Percentiles rank a stretch among this genome's conserved stretches.
Conservation (phyloP, 2,113 vertebrate species). For the Bos taurus region DNA sequence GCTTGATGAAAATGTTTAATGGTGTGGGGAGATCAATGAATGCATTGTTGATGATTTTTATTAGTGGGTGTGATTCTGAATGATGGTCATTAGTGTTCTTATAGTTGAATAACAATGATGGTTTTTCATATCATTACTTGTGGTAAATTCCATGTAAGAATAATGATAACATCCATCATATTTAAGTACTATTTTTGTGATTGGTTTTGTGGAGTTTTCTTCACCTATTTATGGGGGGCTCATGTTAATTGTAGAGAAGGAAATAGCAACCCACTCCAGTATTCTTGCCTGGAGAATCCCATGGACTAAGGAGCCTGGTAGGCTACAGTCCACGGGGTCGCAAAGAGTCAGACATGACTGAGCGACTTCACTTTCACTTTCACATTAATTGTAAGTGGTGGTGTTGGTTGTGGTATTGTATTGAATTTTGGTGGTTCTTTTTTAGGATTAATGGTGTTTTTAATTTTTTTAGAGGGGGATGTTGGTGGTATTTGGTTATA, state of each 20-base stretch:
- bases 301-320: no score
- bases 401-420: not conserved
- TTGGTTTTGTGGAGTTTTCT: not conserved
- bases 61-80: not conserved
- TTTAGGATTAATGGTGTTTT: not conserved
- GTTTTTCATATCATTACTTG: not conserved
- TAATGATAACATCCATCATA: not conserved
- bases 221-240: not conserved
- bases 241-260: not conserved
- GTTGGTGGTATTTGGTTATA: not conserved
- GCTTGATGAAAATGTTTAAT: not conserved
- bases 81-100: not conserved
- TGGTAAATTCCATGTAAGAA: not conserved
- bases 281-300: no score
- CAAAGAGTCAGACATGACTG: no score
- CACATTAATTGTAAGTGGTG: not conserved
- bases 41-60: not conserved
- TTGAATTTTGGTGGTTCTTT: not conserved
- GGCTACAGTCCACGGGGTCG: no score
- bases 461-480: not conserved
- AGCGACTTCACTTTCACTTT: no score
- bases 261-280: no score
- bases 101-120: not conserved
- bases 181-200: not conserved
- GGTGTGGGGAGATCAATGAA: not conserved